Evolutionary conservation across 2,888 invertebrate species (phyloP).

Genomic region (Ectemnius continuus): DNA sequence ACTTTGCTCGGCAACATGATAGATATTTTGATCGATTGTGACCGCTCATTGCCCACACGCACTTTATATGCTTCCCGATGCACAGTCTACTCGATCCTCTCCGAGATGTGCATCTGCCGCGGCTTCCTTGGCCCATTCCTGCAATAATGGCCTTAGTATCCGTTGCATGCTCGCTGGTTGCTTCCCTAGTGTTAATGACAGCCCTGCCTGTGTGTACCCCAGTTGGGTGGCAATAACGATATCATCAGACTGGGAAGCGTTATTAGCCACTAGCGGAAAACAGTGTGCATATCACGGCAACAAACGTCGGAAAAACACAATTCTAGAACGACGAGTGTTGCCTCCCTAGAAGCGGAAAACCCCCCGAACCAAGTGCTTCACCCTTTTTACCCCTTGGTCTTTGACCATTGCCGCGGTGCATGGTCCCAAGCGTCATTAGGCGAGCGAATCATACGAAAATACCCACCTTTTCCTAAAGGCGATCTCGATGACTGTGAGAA

Average conservation of each 20-base stretch:
- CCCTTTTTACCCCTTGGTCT: no score
- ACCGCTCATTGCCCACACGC: not conserved
- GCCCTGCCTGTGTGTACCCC: not conserved
- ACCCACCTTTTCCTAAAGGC: not conserved
- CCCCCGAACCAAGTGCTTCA: not conserved
- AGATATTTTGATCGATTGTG: not conserved
- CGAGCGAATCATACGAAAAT: not conserved
- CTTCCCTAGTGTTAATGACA: not conserved
- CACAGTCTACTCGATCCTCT: not conserved
- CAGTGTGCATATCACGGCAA: not conserved
- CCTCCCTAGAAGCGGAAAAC: not conserved
- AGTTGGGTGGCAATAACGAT: constrained; percentile 18
- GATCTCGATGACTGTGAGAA: not conserved
- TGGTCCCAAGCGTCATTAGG: not conserved
- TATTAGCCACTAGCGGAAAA: not conserved
- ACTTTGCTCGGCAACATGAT: not conserved
- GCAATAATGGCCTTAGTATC: no score
- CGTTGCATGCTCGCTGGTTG: not conserved
- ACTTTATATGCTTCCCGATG: not conserved
- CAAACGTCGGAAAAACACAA: constrained; percentile 50
- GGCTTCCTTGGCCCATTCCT: not conserved
- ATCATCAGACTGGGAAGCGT: constrained; percentile 13
- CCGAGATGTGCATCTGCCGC: not conserved
- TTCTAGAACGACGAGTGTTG: constrained; percentile 53
- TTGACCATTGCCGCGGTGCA: not conserved